A percentile compares a stretch with the other conserved stretches of the same genome.
Conservation (phyloP, 2,888 invertebrate genomes). For the Thymelicus acteon region DNA sequence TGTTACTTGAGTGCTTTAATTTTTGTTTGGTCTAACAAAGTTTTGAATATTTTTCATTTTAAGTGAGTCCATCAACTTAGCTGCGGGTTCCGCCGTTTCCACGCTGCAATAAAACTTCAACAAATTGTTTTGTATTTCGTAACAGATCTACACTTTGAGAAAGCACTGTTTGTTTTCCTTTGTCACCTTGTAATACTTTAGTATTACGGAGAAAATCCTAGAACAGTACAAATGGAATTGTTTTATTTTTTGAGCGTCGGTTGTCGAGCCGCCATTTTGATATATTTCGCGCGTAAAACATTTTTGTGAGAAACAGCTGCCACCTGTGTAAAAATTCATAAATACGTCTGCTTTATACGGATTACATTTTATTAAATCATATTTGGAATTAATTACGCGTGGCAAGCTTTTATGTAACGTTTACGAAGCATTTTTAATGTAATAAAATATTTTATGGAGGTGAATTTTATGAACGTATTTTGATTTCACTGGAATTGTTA, state of each 20-base stretch:
- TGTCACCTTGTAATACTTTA: constrained; percentile 20
- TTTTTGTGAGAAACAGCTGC: constrained; percentile 5
- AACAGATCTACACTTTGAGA: constrained; percentile 23
- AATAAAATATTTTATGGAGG: background rate
- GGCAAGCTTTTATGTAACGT: too few relatives aligned
- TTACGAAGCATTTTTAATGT: too few relatives aligned
- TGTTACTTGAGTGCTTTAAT: background rate
- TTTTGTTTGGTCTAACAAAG: constrained; percentile 3
- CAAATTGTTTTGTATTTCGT: constrained; percentile 20
- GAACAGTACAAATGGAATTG: constrained; percentile 22
- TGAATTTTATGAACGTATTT: too few relatives aligned
- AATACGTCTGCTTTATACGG: constrained; percentile 21
- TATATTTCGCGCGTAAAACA: constrained; percentile 31
- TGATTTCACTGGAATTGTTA: too few relatives aligned
- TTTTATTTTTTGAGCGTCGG: constrained; percentile 13
- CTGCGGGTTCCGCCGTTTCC: background rate
- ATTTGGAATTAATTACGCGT: background rate
- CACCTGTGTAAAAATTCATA: constrained; percentile 21
- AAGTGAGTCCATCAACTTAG: constrained; percentile 13
- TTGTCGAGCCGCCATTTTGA: constrained; percentile 32
- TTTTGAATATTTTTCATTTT: constrained; percentile 10
- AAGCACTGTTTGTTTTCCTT: constrained; percentile 16
- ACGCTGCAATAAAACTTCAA: constrained; percentile 27
- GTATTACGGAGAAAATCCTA: constrained; percentile 17
- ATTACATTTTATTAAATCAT: constrained; percentile 19